These are phyloP conservation scores for Onchidella celtica DNA, from an alignment of 2,888 invertebrate species.

Conservation along the genomic window DNA sequence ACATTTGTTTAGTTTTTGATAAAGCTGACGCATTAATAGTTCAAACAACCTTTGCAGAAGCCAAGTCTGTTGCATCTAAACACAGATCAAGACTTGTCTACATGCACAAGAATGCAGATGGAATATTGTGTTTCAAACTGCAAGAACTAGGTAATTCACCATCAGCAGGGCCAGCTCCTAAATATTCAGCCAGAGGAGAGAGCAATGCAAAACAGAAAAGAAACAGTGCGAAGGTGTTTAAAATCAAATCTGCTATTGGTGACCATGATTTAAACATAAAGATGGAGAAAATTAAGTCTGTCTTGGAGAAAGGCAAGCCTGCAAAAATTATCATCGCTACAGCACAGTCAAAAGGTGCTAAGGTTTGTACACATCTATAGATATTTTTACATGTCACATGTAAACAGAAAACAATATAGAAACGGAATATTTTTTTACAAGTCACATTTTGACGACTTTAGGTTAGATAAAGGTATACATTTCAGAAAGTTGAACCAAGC, in stretches of 20 bases:
- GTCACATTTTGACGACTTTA: too few relatives aligned
- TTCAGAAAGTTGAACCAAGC: too few relatives aligned
- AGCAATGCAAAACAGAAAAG: background rate
- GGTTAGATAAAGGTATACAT: too few relatives aligned
- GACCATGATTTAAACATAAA: constrained; percentile 41
- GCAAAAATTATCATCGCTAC: background rate
- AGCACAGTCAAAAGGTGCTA: too few relatives aligned
- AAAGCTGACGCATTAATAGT: background rate
- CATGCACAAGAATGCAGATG: constrained; percentile 30
- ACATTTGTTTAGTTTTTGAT: constrained; percentile 33
- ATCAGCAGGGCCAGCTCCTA: background rate
- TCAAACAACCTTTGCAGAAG: constrained; percentile 24
- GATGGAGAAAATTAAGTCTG: background rate
- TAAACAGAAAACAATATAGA: too few relatives aligned
- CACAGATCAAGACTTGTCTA: constrained; percentile 19
- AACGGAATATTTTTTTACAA: too few relatives aligned
- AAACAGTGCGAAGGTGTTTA: constrained; percentile 15
- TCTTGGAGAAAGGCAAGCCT: constrained; percentile 31
- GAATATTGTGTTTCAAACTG: constrained; percentile 31
- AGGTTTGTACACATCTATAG: too few relatives aligned
- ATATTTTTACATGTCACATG: too few relatives aligned
- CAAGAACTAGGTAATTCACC: background rate
- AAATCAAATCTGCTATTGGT: constrained; percentile 20
- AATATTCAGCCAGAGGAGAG: background rate
- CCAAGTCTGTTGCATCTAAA: background rate